Evolutionary conservation across 2,113 vertebrate genomes (phyloP).

Genomic region (Anoplopoma fimbria): DNA sequence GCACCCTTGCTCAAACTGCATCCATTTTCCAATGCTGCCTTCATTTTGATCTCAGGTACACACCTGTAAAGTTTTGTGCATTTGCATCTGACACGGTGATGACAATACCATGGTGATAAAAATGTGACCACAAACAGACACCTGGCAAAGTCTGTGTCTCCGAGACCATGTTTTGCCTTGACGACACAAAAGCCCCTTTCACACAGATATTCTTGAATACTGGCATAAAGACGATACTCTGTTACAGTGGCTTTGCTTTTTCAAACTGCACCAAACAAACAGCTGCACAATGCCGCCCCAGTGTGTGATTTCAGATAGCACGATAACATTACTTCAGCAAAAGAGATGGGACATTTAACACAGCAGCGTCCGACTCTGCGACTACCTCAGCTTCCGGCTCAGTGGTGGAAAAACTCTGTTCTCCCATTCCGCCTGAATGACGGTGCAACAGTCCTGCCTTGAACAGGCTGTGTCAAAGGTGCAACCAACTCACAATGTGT

Average conservation of each 20-base stretch:
- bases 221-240: not conserved
- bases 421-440: not conserved
- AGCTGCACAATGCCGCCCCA: not conserved
- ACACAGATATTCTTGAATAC: not conserved
- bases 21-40: not conserved
- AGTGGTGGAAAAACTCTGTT: not conserved
- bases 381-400: not conserved
- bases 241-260: not conserved
- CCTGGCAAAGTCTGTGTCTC: not conserved
- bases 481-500: not conserved
- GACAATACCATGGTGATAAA: not conserved
- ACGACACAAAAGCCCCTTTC: not conserved
- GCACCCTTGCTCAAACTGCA: not conserved
- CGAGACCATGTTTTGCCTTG: not conserved
- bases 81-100: not conserved
- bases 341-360: not conserved
- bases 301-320: not conserved
- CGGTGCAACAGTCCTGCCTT: not conserved
- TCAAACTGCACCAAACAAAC: not conserved
- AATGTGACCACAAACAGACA: not conserved
- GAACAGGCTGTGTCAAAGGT: not conserved
- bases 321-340: not conserved
- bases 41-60: not conserved
- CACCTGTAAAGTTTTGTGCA: not conserved
- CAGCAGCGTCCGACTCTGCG: not conserved